Conservation (phyloP, 2,797 vertebrate genomes). For the Etheostoma nigrum region DNA sequence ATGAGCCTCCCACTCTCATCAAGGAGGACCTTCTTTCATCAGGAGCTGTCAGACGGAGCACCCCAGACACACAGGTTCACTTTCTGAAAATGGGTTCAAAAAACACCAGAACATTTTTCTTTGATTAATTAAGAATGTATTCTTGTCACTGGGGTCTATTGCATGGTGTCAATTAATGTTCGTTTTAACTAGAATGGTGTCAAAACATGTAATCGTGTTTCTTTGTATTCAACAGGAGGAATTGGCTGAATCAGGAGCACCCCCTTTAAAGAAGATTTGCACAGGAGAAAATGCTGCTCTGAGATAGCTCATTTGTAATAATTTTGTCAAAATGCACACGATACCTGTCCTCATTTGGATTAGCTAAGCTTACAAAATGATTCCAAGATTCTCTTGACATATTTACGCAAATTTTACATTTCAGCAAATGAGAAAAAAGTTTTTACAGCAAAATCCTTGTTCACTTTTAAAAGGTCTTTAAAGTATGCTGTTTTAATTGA, state of each 20-base stretch:
- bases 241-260: slow-evolving; percentile 89
- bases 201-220: neutral
- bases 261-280: slow-evolving; percentile 96
- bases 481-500: slow-evolving; percentile 24
- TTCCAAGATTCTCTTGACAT: slow-evolving; percentile 44
- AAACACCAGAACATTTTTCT: neutral
- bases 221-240: slow-evolving; percentile 81
- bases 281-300: slow-evolving; percentile 88
- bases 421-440: slow-evolving; percentile 44
- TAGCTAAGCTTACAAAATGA: slow-evolving; percentile 58
- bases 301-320: slow-evolving; percentile 86
- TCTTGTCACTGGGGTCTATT: slow-evolving; percentile 23
- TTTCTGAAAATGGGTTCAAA: neutral
- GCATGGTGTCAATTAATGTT: neutral
- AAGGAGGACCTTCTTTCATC: slow-evolving; percentile 94
- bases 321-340: slow-evolving; percentile 57
- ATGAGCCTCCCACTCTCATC: slow-evolving; percentile 97
- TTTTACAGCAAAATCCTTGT: slow-evolving; percentile 46
- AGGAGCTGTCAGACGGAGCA: slow-evolving; percentile 84
- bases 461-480: slow-evolving; percentile 36
- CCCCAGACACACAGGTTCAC: slow-evolving; percentile 73
- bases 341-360: slow-evolving; percentile 52
- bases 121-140: neutral
- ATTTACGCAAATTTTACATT: slow-evolving; percentile 57
- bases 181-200: neutral